Conservation (phyloP, 2,888 invertebrate genomes). For the Apodemia mormo region DNA sequence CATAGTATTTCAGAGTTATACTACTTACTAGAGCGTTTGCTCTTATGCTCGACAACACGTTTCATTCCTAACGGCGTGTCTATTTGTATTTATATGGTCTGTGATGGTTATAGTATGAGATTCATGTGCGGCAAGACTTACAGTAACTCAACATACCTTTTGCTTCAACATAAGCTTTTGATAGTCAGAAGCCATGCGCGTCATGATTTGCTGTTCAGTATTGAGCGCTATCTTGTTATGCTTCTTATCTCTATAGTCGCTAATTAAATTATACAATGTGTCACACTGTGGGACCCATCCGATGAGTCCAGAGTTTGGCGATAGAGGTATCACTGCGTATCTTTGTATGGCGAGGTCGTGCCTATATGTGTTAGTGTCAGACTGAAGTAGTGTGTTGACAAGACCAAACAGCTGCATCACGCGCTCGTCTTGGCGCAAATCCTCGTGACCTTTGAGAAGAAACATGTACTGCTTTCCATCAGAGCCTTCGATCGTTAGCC, state of each 20-base stretch:
- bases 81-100: too few species aligned
- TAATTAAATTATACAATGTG: constrained; percentile 97
- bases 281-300: constrained; percentile 99
- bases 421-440: constrained; percentile 98
- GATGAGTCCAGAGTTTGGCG: constrained; percentile 98
- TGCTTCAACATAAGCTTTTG: constrained; percentile 98
- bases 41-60: too few species aligned
- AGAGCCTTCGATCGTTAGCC: constrained; percentile 94
- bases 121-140: too few species aligned
- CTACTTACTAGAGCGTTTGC: too few species aligned
- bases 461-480: constrained; percentile 99
- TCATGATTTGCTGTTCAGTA: constrained; percentile 98
- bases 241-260: constrained; percentile 98
- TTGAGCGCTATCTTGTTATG: constrained; percentile 90
- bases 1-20: too few species aligned
- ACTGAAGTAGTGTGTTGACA: constrained; percentile 96
- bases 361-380: constrained; percentile 96
- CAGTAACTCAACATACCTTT: constrained; percentile 83
- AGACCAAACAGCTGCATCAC: constrained; percentile 99
- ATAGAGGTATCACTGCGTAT: constrained; percentile 98
- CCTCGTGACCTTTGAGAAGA: constrained; percentile 99
- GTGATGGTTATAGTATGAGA: too few species aligned
- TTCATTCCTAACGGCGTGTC: too few species aligned
- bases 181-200: constrained; percentile 97
- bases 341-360: constrained; percentile 91